Base-by-base conservation (phyloP, 1,140 invertebrate species). In the Caenorhabditis tropicalis region DNA sequence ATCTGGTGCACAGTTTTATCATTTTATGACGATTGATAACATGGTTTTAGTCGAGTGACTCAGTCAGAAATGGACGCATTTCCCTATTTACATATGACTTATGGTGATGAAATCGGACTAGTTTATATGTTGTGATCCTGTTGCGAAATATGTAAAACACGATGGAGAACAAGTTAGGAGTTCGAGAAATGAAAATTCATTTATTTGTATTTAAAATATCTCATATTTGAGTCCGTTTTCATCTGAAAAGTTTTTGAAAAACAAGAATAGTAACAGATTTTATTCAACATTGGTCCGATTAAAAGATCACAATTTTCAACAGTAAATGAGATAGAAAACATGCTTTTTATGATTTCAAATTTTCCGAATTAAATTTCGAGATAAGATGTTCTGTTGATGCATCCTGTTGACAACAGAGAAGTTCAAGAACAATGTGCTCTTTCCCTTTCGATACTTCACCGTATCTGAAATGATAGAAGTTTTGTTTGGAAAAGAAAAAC, bases 341-440 rank as follows among this genome's bases (percentile, higher is more conserved):
- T 27, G 7, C 9, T 36, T 36, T 65, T 74, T 29, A 74, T 9
- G 65, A 74, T 65, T 60, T 82, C 53, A 82, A 58, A 43, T 65
- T 46, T 65, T 82, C 81, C 0, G 56, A 84, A 49, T 48, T 84
- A 21, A 84, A 84, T 19, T 81, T 65, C 5, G 70, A 46, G 21
- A 65, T 65, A 2, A 84, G 19, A 33, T 79, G 70, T 21, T 84
- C 83, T 39, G 48, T 29, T 15, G 70, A 51, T 9, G 65, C 83
- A 56, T 49, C 29, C 33, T 70, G 58, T 51, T 56, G 49, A 19
- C 48, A 80, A 46, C 83, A 84, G 46, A 84, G 19, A 10, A 84
- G 49, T 15, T 84, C 83, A 2, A 84, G 33, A 27, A 84, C 83
- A 29, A 84, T 51, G 48, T 84, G 83, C 7, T 84, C 83, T 27